Conservation (phyloP, 2,888 invertebrate genomes). For the Stenodema calcarata region DNA sequence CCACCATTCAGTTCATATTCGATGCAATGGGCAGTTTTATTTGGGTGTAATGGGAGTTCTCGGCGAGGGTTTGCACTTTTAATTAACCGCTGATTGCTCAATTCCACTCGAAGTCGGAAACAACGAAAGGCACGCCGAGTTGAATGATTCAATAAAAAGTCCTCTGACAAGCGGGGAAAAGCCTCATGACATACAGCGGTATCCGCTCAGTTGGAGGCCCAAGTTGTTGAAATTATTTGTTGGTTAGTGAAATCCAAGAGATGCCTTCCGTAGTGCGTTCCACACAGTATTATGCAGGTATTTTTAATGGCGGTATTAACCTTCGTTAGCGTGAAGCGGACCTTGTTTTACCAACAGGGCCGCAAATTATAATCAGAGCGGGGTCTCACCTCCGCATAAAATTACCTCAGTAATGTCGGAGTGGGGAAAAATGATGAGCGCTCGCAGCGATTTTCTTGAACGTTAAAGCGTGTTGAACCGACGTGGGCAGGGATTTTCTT, state of each 20-base stretch:
- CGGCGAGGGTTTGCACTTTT: too few relatives aligned
- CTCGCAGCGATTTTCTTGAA: conserved; percentile 3
- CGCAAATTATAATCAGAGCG: conserved; percentile 41
- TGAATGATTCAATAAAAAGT: too few relatives aligned
- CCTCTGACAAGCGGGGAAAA: too few relatives aligned
- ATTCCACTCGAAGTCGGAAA: too few relatives aligned
- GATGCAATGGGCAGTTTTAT: too few relatives aligned
- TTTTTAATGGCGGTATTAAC: conserved; percentile 42
- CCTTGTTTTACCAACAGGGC: conserved; percentile 40
- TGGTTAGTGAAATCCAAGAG: not conserved
- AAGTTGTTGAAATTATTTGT: not conserved
- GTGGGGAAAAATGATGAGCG: conserved; percentile 24
- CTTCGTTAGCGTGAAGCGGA: conserved; percentile 27
- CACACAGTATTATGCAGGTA: conserved; percentile 8
- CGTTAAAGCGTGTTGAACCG: not conserved
- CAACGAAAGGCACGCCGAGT: too few relatives aligned
- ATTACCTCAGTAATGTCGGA: conserved; percentile 24
- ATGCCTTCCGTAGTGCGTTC: not conserved
- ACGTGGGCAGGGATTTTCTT: too few relatives aligned
- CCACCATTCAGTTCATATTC: too few relatives aligned
- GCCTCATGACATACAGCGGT: too few relatives aligned
- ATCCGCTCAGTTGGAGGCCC: too few relatives aligned
- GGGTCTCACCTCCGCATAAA: conserved; percentile 30
- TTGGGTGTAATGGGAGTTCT: too few relatives aligned
- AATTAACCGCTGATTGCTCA: too few relatives aligned